Percentiles rank a stretch among this genome's conserved stretches.
phyloP scores from a whole-genome alignment of 2,113 vertebrate species.

The Tetrao urogallus region DNA sequence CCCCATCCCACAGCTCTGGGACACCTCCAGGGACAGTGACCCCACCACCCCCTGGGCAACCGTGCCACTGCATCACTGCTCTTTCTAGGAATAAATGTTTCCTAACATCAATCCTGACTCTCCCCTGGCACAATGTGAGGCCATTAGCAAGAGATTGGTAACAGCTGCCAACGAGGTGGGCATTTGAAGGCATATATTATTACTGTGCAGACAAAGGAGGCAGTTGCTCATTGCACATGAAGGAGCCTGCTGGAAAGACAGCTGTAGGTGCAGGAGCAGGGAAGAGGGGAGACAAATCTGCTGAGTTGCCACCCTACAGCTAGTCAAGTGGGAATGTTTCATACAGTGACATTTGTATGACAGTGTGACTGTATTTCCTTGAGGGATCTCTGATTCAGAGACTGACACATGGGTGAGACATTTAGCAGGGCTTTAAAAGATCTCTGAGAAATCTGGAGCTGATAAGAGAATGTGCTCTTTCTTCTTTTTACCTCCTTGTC shows the following conservation, averaged over 20 bases:
- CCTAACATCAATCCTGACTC: too few species aligned
- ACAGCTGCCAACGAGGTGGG: not conserved
- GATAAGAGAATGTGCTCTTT: not conserved
- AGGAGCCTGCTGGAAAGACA: conserved; percentile 25
- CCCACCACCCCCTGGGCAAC: too few species aligned
- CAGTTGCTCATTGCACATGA: not conserved
- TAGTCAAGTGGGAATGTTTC: not conserved
- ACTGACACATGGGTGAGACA: not conserved
- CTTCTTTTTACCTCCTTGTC: not conserved
- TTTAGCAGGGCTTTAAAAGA: not conserved
- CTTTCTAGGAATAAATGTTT: too few species aligned
- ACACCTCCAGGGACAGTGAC: too few species aligned
- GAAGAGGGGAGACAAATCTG: not conserved
- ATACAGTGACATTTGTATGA: not conserved
- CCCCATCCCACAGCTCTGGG: too few species aligned
- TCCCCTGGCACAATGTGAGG: too few species aligned
- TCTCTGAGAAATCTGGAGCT: not conserved
- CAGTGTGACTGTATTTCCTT: not conserved
- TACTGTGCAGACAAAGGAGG: not conserved
- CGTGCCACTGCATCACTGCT: too few species aligned
- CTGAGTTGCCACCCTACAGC: not conserved
- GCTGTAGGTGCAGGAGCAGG: not conserved
- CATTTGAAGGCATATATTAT: not conserved
- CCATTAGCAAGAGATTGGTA: not conserved
- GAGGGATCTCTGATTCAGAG: not conserved